phyloP scores from a whole-genome alignment of 2,888 invertebrate species.

The Macrophya alboannulata region DNA sequence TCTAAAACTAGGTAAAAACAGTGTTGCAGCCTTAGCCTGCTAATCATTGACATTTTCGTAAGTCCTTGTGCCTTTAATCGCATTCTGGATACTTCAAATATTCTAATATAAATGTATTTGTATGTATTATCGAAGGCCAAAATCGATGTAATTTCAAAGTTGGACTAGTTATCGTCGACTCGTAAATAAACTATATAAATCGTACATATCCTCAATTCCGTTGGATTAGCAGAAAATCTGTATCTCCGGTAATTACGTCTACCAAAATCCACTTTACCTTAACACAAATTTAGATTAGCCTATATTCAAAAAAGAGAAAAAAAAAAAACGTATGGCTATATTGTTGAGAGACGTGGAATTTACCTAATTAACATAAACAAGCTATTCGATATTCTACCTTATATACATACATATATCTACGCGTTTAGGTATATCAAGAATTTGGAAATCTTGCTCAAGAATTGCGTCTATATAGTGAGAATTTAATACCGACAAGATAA shows the following conservation, averaged over 20 bases:
- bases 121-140: constrained; percentile 13
- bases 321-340: not conserved
- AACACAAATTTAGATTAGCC: not conserved
- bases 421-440: not conserved
- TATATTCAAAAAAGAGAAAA: no score
- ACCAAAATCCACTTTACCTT: not conserved
- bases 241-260: not conserved
- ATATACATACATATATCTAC: not conserved
- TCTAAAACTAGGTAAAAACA: constrained; percentile 22
- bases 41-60: constrained; percentile 36
- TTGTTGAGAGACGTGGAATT: not conserved
- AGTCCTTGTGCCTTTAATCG: constrained; percentile 32
- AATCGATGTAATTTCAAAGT: not conserved
- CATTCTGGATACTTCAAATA: constrained; percentile 2
- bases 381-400: not conserved
- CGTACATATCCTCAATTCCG: not conserved
- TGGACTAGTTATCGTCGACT: not conserved
- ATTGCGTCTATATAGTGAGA: not conserved
- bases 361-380: not conserved
- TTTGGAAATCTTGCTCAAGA: not conserved
- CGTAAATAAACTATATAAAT: not conserved
- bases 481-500: not conserved
- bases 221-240: not conserved
- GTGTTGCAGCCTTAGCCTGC: constrained; percentile 46
- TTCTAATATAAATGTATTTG: constrained; percentile 12